A percentile compares a stretch with the other conserved stretches of the same genome.
phyloP scores from a whole-genome alignment of 2,113 vertebrate species.

The Panthera tigris region DNA sequence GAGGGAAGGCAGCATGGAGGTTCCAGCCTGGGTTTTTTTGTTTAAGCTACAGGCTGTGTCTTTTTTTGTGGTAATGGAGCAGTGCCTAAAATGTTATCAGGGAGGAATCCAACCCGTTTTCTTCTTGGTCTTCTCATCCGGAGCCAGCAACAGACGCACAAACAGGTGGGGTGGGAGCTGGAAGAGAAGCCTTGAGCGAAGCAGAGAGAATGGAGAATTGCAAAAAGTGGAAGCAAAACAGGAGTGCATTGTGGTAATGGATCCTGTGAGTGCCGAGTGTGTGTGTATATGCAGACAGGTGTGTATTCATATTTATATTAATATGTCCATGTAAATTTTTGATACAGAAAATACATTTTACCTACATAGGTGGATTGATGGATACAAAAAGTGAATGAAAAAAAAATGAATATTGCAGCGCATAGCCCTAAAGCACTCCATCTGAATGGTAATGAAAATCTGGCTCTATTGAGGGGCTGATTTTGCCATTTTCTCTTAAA shows the following conservation, averaged over 20 bases:
- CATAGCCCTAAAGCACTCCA: conserved; percentile 67
- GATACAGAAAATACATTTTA: conserved; percentile 14
- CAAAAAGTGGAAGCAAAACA: not conserved
- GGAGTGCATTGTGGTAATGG: not conserved
- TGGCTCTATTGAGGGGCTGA: conserved; percentile 64
- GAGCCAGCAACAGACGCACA: not conserved
- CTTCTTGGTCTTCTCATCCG: not conserved
- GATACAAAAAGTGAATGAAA: conserved; percentile 68
- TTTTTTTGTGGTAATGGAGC: not conserved
- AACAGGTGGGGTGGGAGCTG: not conserved
- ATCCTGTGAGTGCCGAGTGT: not conserved
- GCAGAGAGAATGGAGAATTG: not conserved
- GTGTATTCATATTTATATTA: not conserved
- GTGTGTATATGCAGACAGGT: not conserved
- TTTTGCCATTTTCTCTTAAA: conserved; percentile 70
- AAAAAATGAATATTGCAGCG: conserved; percentile 63
- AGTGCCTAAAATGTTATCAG: not conserved
- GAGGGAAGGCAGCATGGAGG: not conserved
- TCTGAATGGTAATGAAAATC: conserved; percentile 77
- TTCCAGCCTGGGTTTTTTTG: not conserved
- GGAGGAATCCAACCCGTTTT: not conserved
- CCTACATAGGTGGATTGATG: conserved; percentile 66
- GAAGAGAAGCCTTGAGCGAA: not conserved
- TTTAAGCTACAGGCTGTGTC: not conserved
- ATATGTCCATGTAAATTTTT: not conserved